phyloP scores from a whole-genome alignment of 2,797 vertebrate genomes.

The Alectoris magna region DNA sequence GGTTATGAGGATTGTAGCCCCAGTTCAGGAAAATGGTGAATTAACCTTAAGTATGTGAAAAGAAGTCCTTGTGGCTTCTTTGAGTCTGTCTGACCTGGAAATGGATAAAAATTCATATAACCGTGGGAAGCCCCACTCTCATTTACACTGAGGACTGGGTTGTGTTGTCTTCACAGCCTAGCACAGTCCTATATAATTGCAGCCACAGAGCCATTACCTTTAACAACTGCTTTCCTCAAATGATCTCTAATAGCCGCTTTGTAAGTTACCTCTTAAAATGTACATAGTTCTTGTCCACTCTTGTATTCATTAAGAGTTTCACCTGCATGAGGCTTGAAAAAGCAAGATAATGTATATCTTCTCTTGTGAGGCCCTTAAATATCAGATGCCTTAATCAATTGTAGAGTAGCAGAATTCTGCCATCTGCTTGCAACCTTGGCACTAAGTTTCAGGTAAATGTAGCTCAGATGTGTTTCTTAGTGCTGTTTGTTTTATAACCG shows the following conservation, averaged over 20 bases:
- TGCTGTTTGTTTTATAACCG: not conserved
- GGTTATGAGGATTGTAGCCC: not conserved
- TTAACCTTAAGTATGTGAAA: not conserved
- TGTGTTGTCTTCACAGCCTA: not conserved
- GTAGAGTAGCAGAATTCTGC: not conserved
- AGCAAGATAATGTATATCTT: not conserved
- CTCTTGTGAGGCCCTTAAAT: not conserved
- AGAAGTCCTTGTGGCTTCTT: not conserved
- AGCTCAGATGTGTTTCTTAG: not conserved
- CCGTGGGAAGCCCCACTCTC: not conserved
- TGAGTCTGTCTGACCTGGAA: conserved; percentile 9
- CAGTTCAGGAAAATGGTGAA: not conserved
- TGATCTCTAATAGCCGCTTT: not conserved
- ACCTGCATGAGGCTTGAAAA: not conserved
- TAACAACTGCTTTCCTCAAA: conserved; percentile 1
- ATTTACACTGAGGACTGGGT: not conserved
- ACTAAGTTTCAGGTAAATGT: not conserved
- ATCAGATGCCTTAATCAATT: not conserved
- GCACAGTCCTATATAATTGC: not conserved
- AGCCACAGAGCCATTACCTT: not conserved
- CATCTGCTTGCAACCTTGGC: not conserved
- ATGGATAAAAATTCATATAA: not conserved
- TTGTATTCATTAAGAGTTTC: not conserved
- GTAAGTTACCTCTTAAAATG: not conserved
- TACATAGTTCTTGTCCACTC: not conserved